These are phyloP conservation scores for Parotia lawesii DNA, from an alignment of 2,113 vertebrate species.

Conservation along the genomic window DNA sequence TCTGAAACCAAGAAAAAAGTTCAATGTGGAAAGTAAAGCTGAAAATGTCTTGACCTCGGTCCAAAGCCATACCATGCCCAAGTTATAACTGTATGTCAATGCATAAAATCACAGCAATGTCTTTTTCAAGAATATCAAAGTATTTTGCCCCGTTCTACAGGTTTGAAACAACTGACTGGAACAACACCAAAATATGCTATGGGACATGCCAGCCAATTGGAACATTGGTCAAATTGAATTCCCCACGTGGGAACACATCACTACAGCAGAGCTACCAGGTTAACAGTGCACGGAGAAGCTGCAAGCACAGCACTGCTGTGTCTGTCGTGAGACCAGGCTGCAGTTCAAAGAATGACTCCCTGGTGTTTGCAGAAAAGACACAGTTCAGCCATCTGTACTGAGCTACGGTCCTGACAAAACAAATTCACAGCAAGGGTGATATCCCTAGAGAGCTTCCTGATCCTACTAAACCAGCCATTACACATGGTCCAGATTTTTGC, in stretches of 20 bases:
- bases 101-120: not conserved
- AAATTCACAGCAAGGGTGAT: too few relatives aligned
- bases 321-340: too few relatives aligned
- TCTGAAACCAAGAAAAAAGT: not conserved
- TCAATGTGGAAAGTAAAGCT: not conserved
- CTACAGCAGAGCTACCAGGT: not conserved
- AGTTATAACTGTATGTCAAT: not conserved
- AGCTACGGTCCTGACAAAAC: too few relatives aligned
- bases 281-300: not conserved
- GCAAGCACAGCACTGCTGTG: not conserved
- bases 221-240: not conserved
- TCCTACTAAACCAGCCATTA: too few relatives aligned
- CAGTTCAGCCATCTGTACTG: too few relatives aligned
- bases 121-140: not conserved
- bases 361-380: too few relatives aligned
- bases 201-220: not conserved
- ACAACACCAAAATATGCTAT: not conserved
- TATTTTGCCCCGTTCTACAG: not conserved
- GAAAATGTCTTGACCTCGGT: accelerated
- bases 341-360: too few relatives aligned
- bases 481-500: too few relatives aligned
- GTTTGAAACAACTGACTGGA: not conserved
- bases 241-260: accelerated
- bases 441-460: too few relatives aligned
- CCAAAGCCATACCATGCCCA: not conserved